Percentiles rank a stretch among this genome's conserved stretches.
Conservation (phyloP, 2,888 invertebrate species). For the Syrphus vitripennis region DNA sequence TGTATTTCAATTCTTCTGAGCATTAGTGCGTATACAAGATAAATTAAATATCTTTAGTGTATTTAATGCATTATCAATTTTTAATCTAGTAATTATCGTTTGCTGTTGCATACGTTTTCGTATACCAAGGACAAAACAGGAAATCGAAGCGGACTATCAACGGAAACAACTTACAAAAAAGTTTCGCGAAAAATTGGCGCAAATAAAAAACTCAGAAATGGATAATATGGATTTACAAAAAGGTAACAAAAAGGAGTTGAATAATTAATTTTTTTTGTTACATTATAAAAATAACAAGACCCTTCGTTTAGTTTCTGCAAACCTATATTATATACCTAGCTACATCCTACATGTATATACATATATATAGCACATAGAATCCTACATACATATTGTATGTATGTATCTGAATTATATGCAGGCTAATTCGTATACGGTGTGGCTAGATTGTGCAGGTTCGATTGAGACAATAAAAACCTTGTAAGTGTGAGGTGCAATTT, state of each 20-base stretch:
- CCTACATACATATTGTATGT: too few relatives aligned
- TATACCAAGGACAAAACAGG: constrained; percentile 96
- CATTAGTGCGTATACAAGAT: constrained; percentile 82
- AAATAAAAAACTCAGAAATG: constrained; percentile 93
- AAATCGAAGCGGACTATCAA: constrained; percentile 96
- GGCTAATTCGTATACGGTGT: too few relatives aligned
- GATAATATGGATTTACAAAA: constrained; percentile 83
- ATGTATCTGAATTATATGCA: too few relatives aligned
- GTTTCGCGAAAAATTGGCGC: constrained; percentile 90
- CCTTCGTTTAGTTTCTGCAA: background rate
- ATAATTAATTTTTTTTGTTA: background rate
- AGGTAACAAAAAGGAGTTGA: constrained; percentile 74
- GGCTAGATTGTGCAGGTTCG: too few relatives aligned
- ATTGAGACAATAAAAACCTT: too few relatives aligned
- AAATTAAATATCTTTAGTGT: background rate
- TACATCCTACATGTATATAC: too few relatives aligned
- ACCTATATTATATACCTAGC: constrained; percentile 7
- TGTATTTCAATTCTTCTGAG: constrained; percentile 85
- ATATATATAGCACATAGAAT: too few relatives aligned
- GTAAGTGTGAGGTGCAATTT: too few relatives aligned
- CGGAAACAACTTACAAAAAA: constrained; percentile 91
- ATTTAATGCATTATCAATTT: constrained; percentile 24
- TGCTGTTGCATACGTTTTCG: constrained; percentile 96
- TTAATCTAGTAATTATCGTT: constrained; percentile 87
- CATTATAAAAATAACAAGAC: background rate